Percentiles rank a stretch among this genome's conserved stretches.
Conservation (phyloP, 1,140 invertebrate genomes). For the Drosophila azteca region DNA sequence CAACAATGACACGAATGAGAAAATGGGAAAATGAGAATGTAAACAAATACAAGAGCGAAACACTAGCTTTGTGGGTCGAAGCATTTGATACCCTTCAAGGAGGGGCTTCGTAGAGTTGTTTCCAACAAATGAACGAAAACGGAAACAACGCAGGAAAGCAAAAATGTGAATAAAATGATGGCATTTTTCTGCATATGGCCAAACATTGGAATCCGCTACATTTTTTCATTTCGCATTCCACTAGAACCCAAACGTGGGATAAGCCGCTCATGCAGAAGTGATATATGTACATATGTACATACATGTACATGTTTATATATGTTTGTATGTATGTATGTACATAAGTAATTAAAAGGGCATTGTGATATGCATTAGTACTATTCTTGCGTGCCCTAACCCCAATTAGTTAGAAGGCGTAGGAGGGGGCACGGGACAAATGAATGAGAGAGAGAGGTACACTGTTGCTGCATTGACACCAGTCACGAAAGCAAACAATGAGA, state of each 20-base stretch:
- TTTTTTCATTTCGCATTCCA: too few relatives aligned
- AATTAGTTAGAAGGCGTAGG: neutral
- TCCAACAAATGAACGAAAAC: too few relatives aligned
- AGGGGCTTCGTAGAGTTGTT: too few relatives aligned
- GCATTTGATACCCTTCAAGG: too few relatives aligned
- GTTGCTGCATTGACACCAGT: constrained; percentile 1
- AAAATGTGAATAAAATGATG: too few relatives aligned
- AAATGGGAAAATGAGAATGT: constrained; percentile 59
- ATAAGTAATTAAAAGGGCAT: constrained; percentile 35
- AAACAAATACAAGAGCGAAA: constrained; percentile 60
- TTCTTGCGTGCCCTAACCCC: constrained; percentile 21
- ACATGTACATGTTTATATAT: too few relatives aligned
- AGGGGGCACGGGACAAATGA: neutral
- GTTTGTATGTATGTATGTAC: constrained; percentile 1
- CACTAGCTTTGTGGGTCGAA: neutral
- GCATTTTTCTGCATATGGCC: too few relatives aligned
- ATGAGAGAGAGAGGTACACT: neutral
- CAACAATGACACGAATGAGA: neutral
- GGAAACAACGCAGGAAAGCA: too few relatives aligned
- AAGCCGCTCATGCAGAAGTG: too few relatives aligned
- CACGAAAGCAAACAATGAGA: constrained; percentile 34
- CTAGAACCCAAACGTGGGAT: too few relatives aligned
- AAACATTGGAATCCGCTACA: too few relatives aligned
- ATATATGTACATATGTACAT: too few relatives aligned
- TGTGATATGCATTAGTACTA: constrained; percentile 41